Evolutionary conservation across 2,888 invertebrate species (phyloP).

Genomic region (Plebejus argus): DNA sequence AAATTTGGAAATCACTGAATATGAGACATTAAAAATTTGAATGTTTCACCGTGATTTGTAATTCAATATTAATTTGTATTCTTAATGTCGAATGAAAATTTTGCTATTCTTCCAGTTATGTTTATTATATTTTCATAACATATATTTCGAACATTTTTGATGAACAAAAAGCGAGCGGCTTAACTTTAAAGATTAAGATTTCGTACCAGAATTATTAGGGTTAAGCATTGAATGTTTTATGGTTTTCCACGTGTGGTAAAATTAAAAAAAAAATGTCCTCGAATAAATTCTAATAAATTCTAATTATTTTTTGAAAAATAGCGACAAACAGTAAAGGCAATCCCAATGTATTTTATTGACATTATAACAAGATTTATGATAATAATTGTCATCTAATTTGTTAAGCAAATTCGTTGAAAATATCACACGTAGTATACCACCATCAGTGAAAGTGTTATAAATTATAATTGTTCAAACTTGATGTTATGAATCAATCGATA

Average conservation of each 20-base stretch:
- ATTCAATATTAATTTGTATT: neutral
- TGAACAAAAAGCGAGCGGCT: no score
- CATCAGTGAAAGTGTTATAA: conserved; percentile 76
- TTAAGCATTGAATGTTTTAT: no score
- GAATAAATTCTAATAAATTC: no score
- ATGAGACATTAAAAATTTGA: neutral
- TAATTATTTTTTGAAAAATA: neutral
- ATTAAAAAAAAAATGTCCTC: no score
- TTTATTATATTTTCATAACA: neutral
- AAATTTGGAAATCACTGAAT: neutral
- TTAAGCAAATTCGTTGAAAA: neutral
- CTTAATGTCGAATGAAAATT: neutral
- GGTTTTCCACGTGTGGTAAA: neutral
- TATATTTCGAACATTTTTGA: neutral
- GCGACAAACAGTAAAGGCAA: neutral
- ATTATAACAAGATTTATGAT: conserved; percentile 5
- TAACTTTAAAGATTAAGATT: no score
- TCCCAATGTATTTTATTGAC: neutral
- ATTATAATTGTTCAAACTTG: conserved; percentile 69
- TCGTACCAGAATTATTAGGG: no score
- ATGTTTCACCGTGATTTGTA: neutral
- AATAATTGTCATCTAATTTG: conserved; percentile 11
- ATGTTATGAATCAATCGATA: conserved; percentile 45
- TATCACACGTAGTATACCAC: conserved; percentile 52
- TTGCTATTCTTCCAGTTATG: neutral